phyloP scores from a whole-genome alignment of 2,888 invertebrate species.

The Sinotaia quadrata region DNA sequence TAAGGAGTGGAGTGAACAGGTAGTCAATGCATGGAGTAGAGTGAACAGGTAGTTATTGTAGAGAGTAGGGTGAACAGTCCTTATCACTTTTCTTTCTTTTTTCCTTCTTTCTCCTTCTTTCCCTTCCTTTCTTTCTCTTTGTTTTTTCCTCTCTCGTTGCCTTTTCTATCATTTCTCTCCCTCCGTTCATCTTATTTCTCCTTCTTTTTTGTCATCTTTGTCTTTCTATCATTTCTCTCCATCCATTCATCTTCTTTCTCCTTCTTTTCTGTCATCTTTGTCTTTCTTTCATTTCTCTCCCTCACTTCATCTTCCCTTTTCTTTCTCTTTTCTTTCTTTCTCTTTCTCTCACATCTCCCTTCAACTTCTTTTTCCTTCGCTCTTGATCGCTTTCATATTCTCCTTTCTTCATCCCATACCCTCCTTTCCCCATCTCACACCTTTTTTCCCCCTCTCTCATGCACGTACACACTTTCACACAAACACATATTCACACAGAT shows the following conservation, averaged over 20 bases:
- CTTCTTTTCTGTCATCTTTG: neutral
- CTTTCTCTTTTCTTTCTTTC: too few species aligned
- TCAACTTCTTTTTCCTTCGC: neutral
- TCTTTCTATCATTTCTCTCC: too few species aligned
- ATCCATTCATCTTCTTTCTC: too few species aligned
- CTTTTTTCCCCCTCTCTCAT: too few species aligned
- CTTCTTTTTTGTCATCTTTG: neutral
- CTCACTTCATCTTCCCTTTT: neutral
- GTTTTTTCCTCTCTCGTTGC: neutral
- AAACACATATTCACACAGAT: too few species aligned
- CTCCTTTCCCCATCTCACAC: too few species aligned
- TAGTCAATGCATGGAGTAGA: too few species aligned
- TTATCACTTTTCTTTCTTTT: neutral
- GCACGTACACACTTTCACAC: too few species aligned
- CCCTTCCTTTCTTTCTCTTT: neutral
- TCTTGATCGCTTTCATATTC: neutral
- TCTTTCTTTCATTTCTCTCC: neutral
- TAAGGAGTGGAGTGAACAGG: too few species aligned
- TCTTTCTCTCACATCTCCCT: neutral
- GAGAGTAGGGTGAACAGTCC: neutral
- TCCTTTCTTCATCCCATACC: too few species aligned
- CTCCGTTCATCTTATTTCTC: neutral
- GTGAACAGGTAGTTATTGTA: too few species aligned
- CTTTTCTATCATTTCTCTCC: conserved; percentile 1
- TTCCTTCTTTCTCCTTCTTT: neutral